Evolutionary conservation across 2,888 invertebrate species (phyloP).

Genomic region (Nomada ruficornis): DNA sequence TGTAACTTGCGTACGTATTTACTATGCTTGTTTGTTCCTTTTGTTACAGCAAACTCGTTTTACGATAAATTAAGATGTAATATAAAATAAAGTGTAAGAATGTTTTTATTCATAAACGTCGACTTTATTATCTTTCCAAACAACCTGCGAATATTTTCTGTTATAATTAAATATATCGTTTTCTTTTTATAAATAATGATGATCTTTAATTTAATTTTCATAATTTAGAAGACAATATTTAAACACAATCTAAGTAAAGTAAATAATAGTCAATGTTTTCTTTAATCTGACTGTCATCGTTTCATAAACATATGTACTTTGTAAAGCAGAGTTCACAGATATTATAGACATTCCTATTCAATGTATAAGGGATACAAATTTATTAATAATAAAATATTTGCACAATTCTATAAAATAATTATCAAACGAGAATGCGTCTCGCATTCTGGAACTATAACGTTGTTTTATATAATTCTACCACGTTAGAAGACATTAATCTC

Average conservation of each 20-base stretch:
- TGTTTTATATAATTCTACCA: too few species aligned
- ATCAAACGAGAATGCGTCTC: constrained; percentile 29
- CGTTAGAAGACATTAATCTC: too few species aligned
- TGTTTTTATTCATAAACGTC: constrained; percentile 12
- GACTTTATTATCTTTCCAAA: neutral
- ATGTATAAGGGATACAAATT: constrained; percentile 31
- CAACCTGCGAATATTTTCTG: neutral
- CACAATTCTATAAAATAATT: constrained; percentile 50
- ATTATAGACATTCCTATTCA: constrained; percentile 6
- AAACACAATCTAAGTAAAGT: neutral
- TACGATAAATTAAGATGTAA: constrained; percentile 15
- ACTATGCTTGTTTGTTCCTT: constrained; percentile 1
- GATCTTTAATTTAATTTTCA: neutral
- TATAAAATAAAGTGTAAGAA: constrained; percentile 19
- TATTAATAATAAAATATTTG: constrained; percentile 51
- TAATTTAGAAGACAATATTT: neutral
- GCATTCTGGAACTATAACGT: too few species aligned
- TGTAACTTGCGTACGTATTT: neutral
- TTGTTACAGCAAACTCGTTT: constrained; percentile 12
- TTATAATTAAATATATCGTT: neutral
- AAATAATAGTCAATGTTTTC: neutral
- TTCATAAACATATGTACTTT: constrained; percentile 1
- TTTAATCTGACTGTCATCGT: constrained; percentile 10
- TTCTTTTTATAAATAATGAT: neutral
- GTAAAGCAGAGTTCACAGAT: neutral